These are phyloP conservation scores for Ophion ellenae DNA, from an alignment of 2,888 invertebrate genomes.

Conservation along the genomic window DNA sequence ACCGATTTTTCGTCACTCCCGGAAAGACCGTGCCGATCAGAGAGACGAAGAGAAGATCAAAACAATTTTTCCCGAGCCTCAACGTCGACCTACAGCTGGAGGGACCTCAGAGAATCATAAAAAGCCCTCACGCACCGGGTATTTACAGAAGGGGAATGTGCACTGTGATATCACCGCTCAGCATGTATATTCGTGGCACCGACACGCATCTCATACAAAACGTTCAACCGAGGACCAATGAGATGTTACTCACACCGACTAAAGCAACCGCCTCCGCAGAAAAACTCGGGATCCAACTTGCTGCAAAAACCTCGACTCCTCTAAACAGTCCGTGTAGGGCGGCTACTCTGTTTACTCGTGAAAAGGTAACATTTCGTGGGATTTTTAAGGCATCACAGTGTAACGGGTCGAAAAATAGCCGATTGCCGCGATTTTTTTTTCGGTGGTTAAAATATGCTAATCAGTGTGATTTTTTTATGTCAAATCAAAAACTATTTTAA, in stretches of 20 bases:
- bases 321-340: background rate
- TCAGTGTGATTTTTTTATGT: no score
- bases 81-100: slow-evolving; percentile 9
- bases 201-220: slow-evolving; percentile 76
- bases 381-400: background rate
- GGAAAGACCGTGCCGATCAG: slow-evolving; percentile 68
- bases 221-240: slow-evolving; percentile 69
- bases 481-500: background rate
- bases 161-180: slow-evolving; percentile 77
- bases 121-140: slow-evolving; percentile 67
- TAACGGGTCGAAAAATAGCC: no score
- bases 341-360: background rate
- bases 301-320: slow-evolving; percentile 61
- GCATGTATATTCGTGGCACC: slow-evolving; percentile 77
- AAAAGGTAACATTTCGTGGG: slow-evolving; percentile 26
- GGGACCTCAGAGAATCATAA: slow-evolving; percentile 50
- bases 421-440: no score
- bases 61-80: slow-evolving; percentile 68
- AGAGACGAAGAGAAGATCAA: slow-evolving; percentile 59
- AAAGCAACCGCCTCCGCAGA: slow-evolving; percentile 45
- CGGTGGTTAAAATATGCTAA: no score
- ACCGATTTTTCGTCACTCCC: slow-evolving; percentile 74
- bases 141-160: slow-evolving; percentile 65
- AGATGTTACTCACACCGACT: slow-evolving; percentile 72
- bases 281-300: slow-evolving; percentile 69